Evolutionary conservation across 2,797 vertebrate species (phyloP), one percentile per base, ranked within the genome.

Genomic region (Macrochelys suwanniensis): DNA sequence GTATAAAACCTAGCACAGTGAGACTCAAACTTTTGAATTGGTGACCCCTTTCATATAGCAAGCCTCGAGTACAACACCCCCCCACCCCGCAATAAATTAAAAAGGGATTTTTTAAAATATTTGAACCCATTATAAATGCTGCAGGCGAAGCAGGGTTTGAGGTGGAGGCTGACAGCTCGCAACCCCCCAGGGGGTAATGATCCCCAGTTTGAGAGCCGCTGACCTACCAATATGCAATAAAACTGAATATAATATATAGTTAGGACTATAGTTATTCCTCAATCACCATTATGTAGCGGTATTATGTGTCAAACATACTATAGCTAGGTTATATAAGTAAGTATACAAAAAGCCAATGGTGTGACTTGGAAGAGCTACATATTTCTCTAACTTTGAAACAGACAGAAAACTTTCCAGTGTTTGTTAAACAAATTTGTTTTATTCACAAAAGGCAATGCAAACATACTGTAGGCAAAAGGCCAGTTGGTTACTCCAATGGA

Each of bases 391-490:
- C 26, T 77, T 49, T 77, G 5, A 1, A 12, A 65, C 68, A 71
- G 5, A 91, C 6, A 78, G 79, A 79, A 65, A 47, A 80, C 71
- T 37, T 90, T 17, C 7, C 33, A 53, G 17, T 28, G 11, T 71
- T 37, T 47, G 33, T 89, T 65, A 92, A 94, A 79, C 79, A 95
- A 77, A 0, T 1, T 6, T 1, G 3, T 49, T 97, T 97, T 96
- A 95, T 87, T 90, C 76, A 68, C 90, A 84, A 89, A 71, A 95
- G 91, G 93, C 92, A 83, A 89, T 0, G 51, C 92, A 95, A 94
- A 85, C 42, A 2, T 28, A 65, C 47, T 83, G 88, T 82, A 26
- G 92, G 85, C 88, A 87, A 87, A 84, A 89, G 89, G 85, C 94
- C 71, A 4, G 33, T 26, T 0, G 49, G 49, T 7, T 65, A 83